Percentiles rank a stretch among this genome's conserved stretches.
phyloP scores from a whole-genome alignment of 2,797 vertebrate species.

The Danio kyathit region DNA sequence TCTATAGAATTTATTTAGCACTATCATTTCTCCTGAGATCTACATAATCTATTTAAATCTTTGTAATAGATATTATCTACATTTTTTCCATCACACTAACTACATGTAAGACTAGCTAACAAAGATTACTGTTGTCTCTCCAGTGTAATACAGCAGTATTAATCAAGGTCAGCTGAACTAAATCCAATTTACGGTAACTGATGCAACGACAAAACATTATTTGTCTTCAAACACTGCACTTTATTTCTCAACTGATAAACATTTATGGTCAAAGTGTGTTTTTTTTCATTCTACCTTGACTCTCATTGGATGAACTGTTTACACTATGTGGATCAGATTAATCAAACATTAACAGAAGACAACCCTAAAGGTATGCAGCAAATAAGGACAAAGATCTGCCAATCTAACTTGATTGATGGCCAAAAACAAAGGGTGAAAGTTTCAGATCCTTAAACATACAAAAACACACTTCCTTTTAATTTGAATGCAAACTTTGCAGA shows the following conservation, averaged over 20 bases:
- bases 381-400: neutral
- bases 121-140: neutral
- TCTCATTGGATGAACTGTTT: neutral
- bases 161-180: neutral
- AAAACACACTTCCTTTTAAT: neutral
- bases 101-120: neutral
- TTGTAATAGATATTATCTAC: neutral
- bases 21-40: neutral
- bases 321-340: neutral
- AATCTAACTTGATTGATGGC: accelerated
- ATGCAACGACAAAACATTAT: neutral
- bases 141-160: neutral
- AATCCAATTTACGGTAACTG: neutral
- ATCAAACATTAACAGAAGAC: conserved; percentile 29
- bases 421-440: neutral
- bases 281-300: neutral
- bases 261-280: neutral
- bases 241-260: conserved; percentile 6
- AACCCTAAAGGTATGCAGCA: neutral
- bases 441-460: neutral
- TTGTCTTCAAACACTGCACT: conserved; percentile 16
- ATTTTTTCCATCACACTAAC: neutral
- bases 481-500: neutral
- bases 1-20: neutral
- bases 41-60: neutral